phyloP scores from a whole-genome alignment of 2,797 vertebrate species.

The Melanogrammus aeglefinus region DNA sequence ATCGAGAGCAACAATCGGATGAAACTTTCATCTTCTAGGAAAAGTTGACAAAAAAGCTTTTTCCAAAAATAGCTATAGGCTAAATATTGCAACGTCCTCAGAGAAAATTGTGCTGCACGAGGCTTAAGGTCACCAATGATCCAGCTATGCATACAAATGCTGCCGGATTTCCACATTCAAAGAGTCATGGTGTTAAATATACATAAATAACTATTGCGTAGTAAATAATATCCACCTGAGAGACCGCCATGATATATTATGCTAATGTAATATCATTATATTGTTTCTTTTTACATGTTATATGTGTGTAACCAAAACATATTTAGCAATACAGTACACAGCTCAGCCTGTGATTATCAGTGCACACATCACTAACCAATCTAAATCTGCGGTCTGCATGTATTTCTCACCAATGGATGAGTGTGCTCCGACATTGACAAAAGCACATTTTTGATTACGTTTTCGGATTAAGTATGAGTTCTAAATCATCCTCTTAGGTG shows the following conservation, averaged over 20 bases:
- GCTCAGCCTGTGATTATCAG: background rate
- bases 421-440: background rate
- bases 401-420: background rate
- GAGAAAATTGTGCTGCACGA: background rate
- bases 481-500: background rate
- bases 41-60: background rate
- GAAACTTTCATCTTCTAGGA: background rate
- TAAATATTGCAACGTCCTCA: background rate
- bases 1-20: too few species aligned
- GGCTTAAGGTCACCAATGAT: background rate
- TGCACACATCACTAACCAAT: background rate
- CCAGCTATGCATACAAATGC: background rate
- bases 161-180: background rate
- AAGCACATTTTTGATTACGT: background rate
- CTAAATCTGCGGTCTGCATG: background rate
- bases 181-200: background rate
- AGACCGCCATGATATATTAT: background rate
- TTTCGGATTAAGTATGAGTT: background rate
- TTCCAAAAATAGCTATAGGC: background rate
- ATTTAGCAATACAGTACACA: background rate
- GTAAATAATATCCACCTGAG: background rate
- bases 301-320: background rate
- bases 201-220: background rate
- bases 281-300: background rate
- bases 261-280: background rate